Evolutionary conservation across 2,113 vertebrate species (phyloP).

Genomic region (Actenoides lindsayi): DNA sequence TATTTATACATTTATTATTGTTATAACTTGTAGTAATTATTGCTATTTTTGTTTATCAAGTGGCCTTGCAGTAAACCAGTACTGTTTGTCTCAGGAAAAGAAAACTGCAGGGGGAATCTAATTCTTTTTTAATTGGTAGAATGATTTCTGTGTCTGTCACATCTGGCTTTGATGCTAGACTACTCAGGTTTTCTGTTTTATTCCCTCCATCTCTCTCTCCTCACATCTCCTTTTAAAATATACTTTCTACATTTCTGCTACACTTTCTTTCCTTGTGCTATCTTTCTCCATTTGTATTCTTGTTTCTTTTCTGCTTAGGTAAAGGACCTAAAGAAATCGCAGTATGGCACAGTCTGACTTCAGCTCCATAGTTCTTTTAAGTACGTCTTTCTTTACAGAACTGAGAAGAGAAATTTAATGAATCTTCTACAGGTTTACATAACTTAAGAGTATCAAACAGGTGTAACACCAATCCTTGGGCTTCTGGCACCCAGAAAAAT

Average conservation of each 20-base stretch:
- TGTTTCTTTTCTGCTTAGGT: background rate
- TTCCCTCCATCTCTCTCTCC: background rate
- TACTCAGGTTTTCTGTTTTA: background rate
- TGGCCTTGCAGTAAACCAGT: background rate
- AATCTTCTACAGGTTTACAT: background rate
- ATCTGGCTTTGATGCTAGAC: background rate
- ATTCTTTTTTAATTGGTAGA: background rate
- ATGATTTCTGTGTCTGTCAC: background rate
- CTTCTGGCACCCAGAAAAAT: background rate
- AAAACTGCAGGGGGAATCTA: background rate
- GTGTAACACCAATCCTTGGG: background rate
- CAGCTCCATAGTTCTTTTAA: background rate
- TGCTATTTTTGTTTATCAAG: background rate
- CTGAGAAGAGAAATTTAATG: background rate
- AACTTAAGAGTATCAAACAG: background rate
- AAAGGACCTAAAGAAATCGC: background rate
- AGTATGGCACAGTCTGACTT: background rate
- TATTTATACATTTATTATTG: background rate
- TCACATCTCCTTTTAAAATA: background rate
- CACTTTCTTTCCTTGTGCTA: background rate
- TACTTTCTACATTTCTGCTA: background rate
- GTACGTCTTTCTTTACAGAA: background rate
- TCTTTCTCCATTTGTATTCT: background rate
- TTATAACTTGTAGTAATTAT: background rate
- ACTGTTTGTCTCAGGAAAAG: background rate